Evolutionary conservation across 2,888 invertebrate genomes (phyloP), one percentile per base, ranked within the genome.

Genomic region (Platycheirus albimanus): DNA sequence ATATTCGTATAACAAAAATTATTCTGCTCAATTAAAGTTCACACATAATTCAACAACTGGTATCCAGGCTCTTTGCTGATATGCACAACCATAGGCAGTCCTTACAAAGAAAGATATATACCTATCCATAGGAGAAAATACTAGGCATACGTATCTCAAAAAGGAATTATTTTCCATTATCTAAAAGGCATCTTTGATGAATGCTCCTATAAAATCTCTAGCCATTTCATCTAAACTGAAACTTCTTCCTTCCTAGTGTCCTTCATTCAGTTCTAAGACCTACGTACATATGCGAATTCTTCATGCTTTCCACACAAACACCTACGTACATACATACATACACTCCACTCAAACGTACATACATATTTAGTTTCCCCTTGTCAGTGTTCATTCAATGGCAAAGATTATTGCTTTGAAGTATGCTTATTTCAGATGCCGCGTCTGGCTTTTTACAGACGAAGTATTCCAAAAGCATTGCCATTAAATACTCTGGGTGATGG

Each of bases 381-480:
- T 17, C 13, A 38, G 38, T 38, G 54, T 20, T 38, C 54, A 41
- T 58, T 58, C 56, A 38, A 24, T 38, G 36, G 24, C 13, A 38
- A n/a, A 28, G 28, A 58, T 58, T 41, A 58, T 28, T 58, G 41
- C 41, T 41, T 58, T 58, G 41, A 41, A 41, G 58, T 58, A n/a
- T n/a, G 58, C 15, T 41, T 11, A 58, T 7, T 41, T 41, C 20
- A 58, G 24, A 58, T 58, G 19, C 24, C 24, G 15, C 4, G 6
- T 24, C 13, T 24, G 7, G 11, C 3, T 41, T 52, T 33, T 33
- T 52, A n/a, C 17, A 19, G 33, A 11, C n/a, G 6, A 24, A 2
- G 3, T 41, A 41, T 41, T 36, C 28, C 24, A 58, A 58, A 41
- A 2, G 5, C 20, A 3, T 0, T 11, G 1, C 30, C 5, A 15